Percentiles rank a stretch among this genome's conserved stretches.
These are phyloP conservation scores for Aelia acuminata DNA, from an alignment of 2,888 invertebrate species.

Conservation along the genomic window DNA sequence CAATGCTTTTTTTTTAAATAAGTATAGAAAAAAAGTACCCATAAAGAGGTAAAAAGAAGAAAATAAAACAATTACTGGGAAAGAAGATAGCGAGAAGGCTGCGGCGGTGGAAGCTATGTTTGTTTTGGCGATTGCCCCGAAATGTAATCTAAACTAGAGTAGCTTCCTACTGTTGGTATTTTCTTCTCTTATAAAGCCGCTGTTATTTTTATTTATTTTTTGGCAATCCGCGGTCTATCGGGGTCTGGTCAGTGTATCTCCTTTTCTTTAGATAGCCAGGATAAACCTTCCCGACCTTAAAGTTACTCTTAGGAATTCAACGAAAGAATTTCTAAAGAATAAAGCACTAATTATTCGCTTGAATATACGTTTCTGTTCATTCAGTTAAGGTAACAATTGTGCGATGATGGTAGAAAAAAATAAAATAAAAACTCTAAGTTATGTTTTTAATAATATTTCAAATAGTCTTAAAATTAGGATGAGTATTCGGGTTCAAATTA, in stretches of 20 bases:
- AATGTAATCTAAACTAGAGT: conserved; percentile 45
- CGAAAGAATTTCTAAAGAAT: too few species aligned
- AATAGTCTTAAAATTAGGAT: too few species aligned
- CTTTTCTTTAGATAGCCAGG: neutral
- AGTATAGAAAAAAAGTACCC: neutral
- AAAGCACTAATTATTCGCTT: too few species aligned
- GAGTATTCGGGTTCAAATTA: too few species aligned
- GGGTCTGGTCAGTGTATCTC: neutral
- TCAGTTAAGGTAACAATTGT: too few species aligned
- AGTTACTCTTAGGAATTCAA: too few species aligned
- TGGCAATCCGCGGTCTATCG: conserved; percentile 28
- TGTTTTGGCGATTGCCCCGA: conserved; percentile 43
- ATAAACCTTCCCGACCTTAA: neutral
- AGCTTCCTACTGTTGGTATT: conserved; percentile 8
- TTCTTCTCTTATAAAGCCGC: conserved; percentile 3
- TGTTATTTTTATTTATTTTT: conserved; percentile 46
- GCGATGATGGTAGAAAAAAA: too few species aligned
- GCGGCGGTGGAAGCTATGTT: neutral
- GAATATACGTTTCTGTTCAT: too few species aligned
- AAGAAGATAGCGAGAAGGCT: neutral
- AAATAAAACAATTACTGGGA: neutral
- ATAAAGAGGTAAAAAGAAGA: neutral
- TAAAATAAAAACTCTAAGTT: too few species aligned
- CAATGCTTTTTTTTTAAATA: neutral
- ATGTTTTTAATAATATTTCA: too few species aligned